Evolutionary conservation across 2,888 invertebrate genomes (phyloP).

Genomic region (Acleris laterana): DNA sequence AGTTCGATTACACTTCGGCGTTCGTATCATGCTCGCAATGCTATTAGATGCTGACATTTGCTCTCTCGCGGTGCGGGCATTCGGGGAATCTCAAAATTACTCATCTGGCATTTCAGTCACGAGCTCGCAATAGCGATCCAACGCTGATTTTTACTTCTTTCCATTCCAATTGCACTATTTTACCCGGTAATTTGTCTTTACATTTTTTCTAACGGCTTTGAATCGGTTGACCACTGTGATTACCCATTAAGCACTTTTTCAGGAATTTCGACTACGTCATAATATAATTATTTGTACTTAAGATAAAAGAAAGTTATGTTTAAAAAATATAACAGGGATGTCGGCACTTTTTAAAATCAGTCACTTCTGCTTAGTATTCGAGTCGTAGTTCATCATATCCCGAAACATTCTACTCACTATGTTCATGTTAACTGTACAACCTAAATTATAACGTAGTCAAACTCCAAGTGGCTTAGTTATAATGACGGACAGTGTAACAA

Average conservation of each 20-base stretch:
- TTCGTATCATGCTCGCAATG: slow-evolving; percentile 73
- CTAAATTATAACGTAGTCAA: neutral
- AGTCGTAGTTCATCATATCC: too few species aligned
- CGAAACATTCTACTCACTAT: too few species aligned
- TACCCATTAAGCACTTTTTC: slow-evolving; percentile 22
- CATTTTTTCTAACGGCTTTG: slow-evolving; percentile 53
- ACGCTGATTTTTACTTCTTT: slow-evolving; percentile 83
- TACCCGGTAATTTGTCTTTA: slow-evolving; percentile 76
- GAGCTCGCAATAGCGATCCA: slow-evolving; percentile 66
- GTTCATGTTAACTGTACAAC: neutral
- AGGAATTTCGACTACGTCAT: neutral
- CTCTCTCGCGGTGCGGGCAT: slow-evolving; percentile 68
- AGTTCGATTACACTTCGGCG: slow-evolving; percentile 67
- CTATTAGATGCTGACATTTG: slow-evolving; percentile 80
- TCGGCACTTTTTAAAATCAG: too few species aligned
- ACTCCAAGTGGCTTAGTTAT: slow-evolving; percentile 11
- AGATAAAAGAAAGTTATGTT: too few species aligned
- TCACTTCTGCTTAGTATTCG: too few species aligned
- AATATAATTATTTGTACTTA: neutral
- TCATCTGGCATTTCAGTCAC: slow-evolving; percentile 81
- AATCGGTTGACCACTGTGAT: slow-evolving; percentile 19
- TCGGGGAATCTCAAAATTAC: slow-evolving; percentile 81
- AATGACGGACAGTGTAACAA: slow-evolving; percentile 20
- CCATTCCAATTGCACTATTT: slow-evolving; percentile 79
- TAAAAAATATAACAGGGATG: too few species aligned